Percentiles rank a stretch among this genome's conserved stretches.
These are phyloP conservation scores for Drosophila serrata DNA, from an alignment of 1,140 invertebrate species.

Conservation along the genomic window DNA sequence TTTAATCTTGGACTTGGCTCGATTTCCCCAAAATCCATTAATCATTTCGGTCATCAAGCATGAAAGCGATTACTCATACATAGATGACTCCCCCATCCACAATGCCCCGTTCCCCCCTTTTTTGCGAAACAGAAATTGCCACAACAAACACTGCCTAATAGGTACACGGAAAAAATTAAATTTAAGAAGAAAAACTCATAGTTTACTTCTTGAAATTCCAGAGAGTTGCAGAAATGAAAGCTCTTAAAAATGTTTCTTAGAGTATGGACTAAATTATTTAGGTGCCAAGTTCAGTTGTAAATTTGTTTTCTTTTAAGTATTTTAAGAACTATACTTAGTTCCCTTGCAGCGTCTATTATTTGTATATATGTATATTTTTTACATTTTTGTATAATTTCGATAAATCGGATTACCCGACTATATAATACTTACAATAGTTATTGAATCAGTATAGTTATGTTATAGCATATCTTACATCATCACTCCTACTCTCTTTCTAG, in stretches of 20 bases:
- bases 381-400: not conserved
- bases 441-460: not conserved
- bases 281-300: not conserved
- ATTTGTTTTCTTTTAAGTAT: not conserved
- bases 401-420: not conserved
- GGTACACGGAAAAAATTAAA: conserved; percentile 16
- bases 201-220: not conserved
- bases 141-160: conserved; percentile 77
- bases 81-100: conserved; percentile 53
- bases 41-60: conserved; percentile 81
- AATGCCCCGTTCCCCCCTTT: not conserved
- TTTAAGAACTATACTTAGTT: no score
- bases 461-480: not conserved
- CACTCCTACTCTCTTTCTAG: no score
- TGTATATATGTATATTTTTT: not conserved
- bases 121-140: conserved; percentile 47
- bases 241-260: not conserved
- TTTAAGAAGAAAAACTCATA: no score
- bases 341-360: no score
- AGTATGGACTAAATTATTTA: not conserved
- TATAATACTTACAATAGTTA: not conserved
- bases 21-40: conserved; percentile 71
- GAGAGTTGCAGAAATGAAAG: not conserved
- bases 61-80: conserved; percentile 82
- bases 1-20: conserved; percentile 80